phyloP scores from a whole-genome alignment of 92 coral and sea anemone genomes.

The Heliopora coerulea region DNA sequence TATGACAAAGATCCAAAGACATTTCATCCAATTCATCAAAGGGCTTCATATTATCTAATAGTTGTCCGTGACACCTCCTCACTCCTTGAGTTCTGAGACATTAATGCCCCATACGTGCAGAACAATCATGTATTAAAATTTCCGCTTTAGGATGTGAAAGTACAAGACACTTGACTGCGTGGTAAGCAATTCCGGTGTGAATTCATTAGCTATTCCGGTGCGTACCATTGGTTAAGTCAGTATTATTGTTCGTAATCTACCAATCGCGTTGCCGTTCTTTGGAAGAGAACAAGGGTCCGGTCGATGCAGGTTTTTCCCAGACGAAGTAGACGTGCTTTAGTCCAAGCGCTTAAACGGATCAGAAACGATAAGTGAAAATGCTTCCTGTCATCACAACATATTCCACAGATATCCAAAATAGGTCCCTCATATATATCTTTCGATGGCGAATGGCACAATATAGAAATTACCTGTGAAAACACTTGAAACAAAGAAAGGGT shows the following conservation, averaged over 20 bases:
- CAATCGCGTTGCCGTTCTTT: background rate
- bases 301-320: constrained; percentile 6
- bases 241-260: background rate
- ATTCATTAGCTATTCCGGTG: constrained; percentile 1
- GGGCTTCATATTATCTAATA: constrained; percentile 16
- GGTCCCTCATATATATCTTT: too few relatives aligned
- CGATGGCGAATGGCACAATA: too few relatives aligned
- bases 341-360: background rate
- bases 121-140: background rate
- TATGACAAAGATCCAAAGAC: background rate
- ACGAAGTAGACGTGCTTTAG: background rate
- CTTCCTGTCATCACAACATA: too few relatives aligned
- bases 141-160: constrained; percentile 24
- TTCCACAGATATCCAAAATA: too few relatives aligned
- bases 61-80: background rate
- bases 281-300: constrained; percentile 9
- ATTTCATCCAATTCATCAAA: constrained; percentile 6
- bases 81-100: background rate
- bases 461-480: background rate
- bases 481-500: background rate
- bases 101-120: too few relatives aligned
- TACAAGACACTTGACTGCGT: background rate
- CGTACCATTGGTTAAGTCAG: constrained; percentile 19
- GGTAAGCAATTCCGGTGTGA: background rate
- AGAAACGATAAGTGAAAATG: background rate